Conservation (phyloP, 2,113 vertebrate genomes). For the Oryzias curvinotus region DNA sequence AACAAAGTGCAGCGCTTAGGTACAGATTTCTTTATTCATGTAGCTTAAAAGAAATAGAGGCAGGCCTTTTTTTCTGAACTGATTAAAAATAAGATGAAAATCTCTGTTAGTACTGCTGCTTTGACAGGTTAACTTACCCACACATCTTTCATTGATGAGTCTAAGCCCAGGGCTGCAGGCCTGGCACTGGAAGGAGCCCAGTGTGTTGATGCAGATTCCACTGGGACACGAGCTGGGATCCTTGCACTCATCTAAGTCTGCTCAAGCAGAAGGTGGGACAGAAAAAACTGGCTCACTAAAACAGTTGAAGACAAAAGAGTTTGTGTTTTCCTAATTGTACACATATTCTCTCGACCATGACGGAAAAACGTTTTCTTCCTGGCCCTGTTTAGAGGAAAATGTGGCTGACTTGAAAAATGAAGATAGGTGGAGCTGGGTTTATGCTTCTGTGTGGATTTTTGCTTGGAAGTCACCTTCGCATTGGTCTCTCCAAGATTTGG, state of each 20-base stretch:
- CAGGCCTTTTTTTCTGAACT: conserved; percentile 40
- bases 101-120: conserved; percentile 17
- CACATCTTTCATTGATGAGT: conserved; percentile 78
- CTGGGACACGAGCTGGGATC: conserved; percentile 79
- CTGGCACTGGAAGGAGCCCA: conserved; percentile 85
- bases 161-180: conserved; percentile 82
- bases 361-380: conserved; percentile 39
- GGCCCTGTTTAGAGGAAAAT: conserved; percentile 52
- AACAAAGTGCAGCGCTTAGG: too few species aligned
- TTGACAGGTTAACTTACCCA: conserved; percentile 79
- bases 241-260: conserved; percentile 80
- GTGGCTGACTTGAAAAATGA: conserved; percentile 49
- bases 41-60: conserved; percentile 45
- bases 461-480: conserved; percentile 84
- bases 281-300: conserved; percentile 11
- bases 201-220: conserved; percentile 82
- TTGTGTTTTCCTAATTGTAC: neutral
- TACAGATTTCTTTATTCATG: neutral
- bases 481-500: conserved; percentile 78
- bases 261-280: conserved; percentile 26
- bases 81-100: conserved; percentile 26
- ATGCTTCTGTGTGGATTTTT: conserved; percentile 15
- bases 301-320: conserved; percentile 1
- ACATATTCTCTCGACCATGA: conserved; percentile 16
- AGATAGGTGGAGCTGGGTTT: conserved; percentile 31